phyloP scores from a whole-genome alignment of 2,888 invertebrate species.

The Himalopsyche kuldschensis region DNA sequence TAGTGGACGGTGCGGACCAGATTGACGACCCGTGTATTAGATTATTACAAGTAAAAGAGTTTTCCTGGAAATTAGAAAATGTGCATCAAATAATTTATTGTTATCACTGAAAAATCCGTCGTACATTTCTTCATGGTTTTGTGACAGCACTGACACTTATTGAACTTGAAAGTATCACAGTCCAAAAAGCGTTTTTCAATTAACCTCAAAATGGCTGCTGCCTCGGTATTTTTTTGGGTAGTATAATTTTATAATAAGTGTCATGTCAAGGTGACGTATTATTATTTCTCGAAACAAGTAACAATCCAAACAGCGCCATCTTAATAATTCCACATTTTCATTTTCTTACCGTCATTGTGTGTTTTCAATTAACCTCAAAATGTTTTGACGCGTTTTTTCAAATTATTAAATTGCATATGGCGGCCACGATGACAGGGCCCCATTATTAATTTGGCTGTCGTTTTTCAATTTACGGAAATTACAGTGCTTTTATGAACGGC shows the following conservation, averaged over 20 bases:
- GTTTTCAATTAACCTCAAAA: background rate
- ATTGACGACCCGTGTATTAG: no score
- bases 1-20: no score
- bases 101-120: no score
- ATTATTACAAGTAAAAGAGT: no score
- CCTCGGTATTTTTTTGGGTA: background rate
- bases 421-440: background rate
- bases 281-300: background rate
- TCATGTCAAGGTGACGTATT: background rate
- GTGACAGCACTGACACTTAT: no score
- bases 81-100: no score
- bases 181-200: background rate
- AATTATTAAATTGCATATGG: background rate
- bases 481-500: background rate
- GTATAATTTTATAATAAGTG: background rate
- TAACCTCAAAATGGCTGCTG: background rate
- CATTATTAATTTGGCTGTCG: background rate
- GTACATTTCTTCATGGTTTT: no score
- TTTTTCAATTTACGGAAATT: background rate
- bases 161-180: background rate
- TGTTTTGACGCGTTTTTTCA: background rate
- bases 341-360: background rate
- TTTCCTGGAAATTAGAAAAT: no score
- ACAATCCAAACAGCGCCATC: background rate
- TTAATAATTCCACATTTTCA: background rate